A percentile compares a stretch with the other conserved stretches of the same genome.
phyloP scores from a whole-genome alignment of 30 jellyfish, hydroid and myxozoan genomes.

The Pseudorhiza aurosa region DNA sequence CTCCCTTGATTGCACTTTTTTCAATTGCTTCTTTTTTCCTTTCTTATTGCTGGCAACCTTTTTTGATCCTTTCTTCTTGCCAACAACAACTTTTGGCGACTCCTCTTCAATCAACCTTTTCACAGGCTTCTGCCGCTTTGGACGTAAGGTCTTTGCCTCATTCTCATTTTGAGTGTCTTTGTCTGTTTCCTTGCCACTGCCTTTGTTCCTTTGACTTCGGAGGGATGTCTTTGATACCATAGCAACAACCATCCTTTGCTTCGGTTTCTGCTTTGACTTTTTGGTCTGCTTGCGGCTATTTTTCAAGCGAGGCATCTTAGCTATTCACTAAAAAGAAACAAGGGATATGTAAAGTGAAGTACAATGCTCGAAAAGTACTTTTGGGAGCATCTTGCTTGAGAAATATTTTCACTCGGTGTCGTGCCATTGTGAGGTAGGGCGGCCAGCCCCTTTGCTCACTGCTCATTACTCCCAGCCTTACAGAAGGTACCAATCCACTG shows the following conservation, averaged over 20 bases:
- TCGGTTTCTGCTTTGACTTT: constrained; percentile 33
- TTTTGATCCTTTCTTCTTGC: constrained; percentile 20
- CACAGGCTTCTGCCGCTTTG: constrained; percentile 50
- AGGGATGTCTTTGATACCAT: constrained; percentile 58
- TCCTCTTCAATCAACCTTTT: constrained; percentile 42
- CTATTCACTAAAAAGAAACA: not conserved
- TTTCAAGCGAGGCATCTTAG: constrained; percentile 70
- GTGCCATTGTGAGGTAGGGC: too few relatives aligned
- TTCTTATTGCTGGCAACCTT: constrained; percentile 19
- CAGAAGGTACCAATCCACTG: too few relatives aligned
- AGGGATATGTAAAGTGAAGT: too few relatives aligned
- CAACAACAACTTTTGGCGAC: not conserved
- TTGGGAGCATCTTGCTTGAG: too few relatives aligned
- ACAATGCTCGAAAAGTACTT: too few relatives aligned
- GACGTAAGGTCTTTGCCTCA: constrained; percentile 27
- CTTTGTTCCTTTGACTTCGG: constrained; percentile 33
- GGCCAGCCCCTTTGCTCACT: too few relatives aligned
- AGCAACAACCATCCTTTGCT: constrained; percentile 62
- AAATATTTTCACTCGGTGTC: too few relatives aligned
- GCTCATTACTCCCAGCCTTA: too few relatives aligned
- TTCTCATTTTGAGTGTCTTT: constrained; percentile 26
- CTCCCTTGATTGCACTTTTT: not conserved
- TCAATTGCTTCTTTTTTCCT: constrained; percentile 27
- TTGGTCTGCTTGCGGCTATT: constrained; percentile 53
- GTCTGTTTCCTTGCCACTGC: constrained; percentile 13